Percentiles rank a stretch among this genome's conserved stretches.
Conservation (phyloP, 2,888 invertebrate species). For the Callosobruchus maculatus region DNA sequence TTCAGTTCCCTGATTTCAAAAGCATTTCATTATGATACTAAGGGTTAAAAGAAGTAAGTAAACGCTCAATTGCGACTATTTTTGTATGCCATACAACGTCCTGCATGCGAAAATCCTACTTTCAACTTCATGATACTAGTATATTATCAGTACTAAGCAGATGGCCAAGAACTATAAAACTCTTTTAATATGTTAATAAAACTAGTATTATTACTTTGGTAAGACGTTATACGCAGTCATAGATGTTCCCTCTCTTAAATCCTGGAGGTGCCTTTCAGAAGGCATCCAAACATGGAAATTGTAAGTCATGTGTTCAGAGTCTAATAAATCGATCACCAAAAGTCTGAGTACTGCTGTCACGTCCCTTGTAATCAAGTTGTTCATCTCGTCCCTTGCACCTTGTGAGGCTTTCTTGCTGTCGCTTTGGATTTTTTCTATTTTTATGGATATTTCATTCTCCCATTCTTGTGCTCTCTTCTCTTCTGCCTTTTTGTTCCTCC, state of each 20-base stretch:
- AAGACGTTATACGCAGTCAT: constrained; percentile 60
- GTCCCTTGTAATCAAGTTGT: constrained; percentile 33
- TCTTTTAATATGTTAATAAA: too few relatives aligned
- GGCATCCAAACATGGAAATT: constrained; percentile 71
- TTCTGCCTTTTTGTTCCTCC: constrained; percentile 47
- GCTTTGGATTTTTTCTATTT: constrained; percentile 55
- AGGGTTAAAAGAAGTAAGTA: too few relatives aligned
- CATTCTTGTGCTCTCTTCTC: constrained; percentile 43
- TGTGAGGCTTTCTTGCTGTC: constrained; percentile 50
- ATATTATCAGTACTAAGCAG: too few relatives aligned
- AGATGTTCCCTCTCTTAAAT: constrained; percentile 60
- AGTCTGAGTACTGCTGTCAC: constrained; percentile 50
- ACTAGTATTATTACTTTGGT: constrained; percentile 40
- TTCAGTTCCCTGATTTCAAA: too few relatives aligned
- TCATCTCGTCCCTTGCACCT: not conserved
- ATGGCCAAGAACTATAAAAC: too few relatives aligned
- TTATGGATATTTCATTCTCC: constrained; percentile 55
- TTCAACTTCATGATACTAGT: too few relatives aligned
- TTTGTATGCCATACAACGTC: too few relatives aligned
- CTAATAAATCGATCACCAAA: constrained; percentile 46
- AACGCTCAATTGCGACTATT: too few relatives aligned
- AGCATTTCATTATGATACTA: too few relatives aligned
- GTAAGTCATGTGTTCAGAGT: constrained; percentile 37
- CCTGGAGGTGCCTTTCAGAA: constrained; percentile 55
- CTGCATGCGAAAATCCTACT: too few relatives aligned